phyloP scores from a whole-genome alignment of 2,113 vertebrate species.

The Larimichthys crocea region DNA sequence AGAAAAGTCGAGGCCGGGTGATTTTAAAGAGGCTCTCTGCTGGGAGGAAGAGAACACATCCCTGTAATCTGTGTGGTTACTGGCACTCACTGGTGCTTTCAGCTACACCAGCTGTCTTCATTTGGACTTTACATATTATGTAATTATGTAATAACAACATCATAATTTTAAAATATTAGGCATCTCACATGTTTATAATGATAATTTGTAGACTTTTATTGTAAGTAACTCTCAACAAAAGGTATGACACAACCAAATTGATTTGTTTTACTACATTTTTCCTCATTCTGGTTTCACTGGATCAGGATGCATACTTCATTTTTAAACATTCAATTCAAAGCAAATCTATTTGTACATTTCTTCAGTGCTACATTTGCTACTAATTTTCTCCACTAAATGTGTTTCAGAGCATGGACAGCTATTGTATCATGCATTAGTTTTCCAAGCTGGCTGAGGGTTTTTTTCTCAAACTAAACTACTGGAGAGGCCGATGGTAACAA shows the following conservation, averaged over 20 bases:
- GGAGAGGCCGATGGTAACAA: neutral
- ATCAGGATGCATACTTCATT: neutral
- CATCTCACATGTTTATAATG: neutral
- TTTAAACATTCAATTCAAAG: neutral
- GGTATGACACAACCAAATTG: neutral
- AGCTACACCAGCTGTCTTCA: neutral
- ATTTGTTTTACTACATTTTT: neutral
- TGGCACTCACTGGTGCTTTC: neutral
- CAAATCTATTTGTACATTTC: neutral
- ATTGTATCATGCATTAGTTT: neutral
- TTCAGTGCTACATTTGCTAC: neutral
- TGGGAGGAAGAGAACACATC: neutral
- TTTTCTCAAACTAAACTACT: neutral
- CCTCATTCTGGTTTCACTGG: neutral
- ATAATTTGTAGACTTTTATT: neutral
- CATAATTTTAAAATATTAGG: neutral
- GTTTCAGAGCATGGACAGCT: neutral
- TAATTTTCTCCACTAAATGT: neutral
- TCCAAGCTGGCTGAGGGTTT: neutral
- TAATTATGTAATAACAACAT: no score
- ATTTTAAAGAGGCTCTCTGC: slow-evolving; percentile 1
- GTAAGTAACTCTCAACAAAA: neutral
- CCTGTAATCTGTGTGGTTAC: neutral
- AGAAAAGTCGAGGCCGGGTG: neutral
- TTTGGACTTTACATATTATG: neutral